Conservation (phyloP, 2,113 vertebrate genomes). For the Centropristis striata region DNA sequence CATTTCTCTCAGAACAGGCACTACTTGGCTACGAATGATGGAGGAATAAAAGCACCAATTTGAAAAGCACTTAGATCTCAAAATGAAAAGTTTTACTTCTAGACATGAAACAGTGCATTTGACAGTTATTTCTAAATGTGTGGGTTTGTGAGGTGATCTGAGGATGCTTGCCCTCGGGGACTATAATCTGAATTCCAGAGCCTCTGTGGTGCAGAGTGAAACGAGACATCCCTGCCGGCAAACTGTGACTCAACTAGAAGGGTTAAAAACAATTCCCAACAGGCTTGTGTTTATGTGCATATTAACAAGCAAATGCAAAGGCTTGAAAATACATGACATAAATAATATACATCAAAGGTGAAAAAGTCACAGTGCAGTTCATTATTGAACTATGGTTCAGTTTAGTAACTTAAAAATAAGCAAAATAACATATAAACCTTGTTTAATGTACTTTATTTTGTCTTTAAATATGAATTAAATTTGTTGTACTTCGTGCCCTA, state of each 20-base stretch:
- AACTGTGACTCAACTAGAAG: constrained; percentile 3
- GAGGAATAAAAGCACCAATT: constrained; percentile 38
- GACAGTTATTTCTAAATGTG: constrained; percentile 23
- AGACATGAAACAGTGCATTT: not conserved
- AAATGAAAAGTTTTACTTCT: constrained; percentile 37
- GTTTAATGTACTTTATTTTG: too few relatives aligned
- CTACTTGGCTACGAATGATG: not conserved
- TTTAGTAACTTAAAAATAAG: not conserved
- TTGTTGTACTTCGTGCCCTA: too few relatives aligned
- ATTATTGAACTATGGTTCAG: not conserved
- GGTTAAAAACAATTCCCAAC: not conserved
- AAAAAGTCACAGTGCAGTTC: not conserved
- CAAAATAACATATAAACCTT: too few relatives aligned
- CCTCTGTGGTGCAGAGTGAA: constrained; percentile 13
- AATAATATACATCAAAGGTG: not conserved
- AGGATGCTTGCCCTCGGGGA: not conserved
- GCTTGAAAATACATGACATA: not conserved
- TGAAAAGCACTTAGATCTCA: constrained; percentile 32
- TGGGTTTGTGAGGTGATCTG: constrained; percentile 21
- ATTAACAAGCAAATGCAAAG: not conserved
- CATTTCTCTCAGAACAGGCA: constrained; percentile 24
- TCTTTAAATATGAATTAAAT: too few relatives aligned
- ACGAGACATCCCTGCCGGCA: not conserved
- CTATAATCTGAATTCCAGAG: not conserved
- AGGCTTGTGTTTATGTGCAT: constrained; percentile 8